A percentile compares a stretch with the other conserved stretches of the same genome.
Evolutionary conservation across 2,888 invertebrate species (phyloP).

Genomic region (Athrips mouffetella): DNA sequence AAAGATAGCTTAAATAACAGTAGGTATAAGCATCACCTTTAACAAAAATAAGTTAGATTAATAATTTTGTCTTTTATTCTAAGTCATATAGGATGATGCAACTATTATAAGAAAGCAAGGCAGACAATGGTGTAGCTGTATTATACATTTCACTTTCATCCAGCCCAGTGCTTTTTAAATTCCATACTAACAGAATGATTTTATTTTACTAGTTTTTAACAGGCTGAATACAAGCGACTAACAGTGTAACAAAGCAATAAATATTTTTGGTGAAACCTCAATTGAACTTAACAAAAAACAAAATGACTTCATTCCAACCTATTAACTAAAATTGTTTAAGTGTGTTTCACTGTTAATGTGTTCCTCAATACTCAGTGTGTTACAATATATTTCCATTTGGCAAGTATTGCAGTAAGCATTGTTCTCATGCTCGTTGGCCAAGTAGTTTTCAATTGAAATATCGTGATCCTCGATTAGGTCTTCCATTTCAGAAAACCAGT

Average conservation of each 20-base stretch:
- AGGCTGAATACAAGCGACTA: too few species aligned
- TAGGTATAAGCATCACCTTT: too few species aligned
- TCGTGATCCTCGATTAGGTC: conserved; percentile 47
- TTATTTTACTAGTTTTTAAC: too few species aligned
- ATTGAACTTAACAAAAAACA: conserved; percentile 5
- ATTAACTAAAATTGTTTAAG: conserved; percentile 40
- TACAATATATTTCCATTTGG: conserved; percentile 42
- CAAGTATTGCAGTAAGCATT: conserved; percentile 54
- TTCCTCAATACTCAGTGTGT: conserved; percentile 36
- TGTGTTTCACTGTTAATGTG: conserved; percentile 51
- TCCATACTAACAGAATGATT: too few species aligned
- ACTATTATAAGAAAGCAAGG: too few species aligned
- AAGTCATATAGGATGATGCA: too few species aligned
- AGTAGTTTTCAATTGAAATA: conserved; percentile 40
- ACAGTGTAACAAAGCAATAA: not conserved
- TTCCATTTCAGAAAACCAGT: conserved; percentile 53
- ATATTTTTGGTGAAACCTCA: conserved; percentile 10
- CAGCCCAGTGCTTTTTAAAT: too few species aligned
- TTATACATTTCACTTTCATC: too few species aligned
- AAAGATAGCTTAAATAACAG: too few species aligned
- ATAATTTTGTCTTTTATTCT: too few species aligned
- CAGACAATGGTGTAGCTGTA: too few species aligned
- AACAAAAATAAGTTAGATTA: too few species aligned
- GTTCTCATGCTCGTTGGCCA: conserved; percentile 44
- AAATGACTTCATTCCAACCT: not conserved